Base-by-base conservation (phyloP, 2,113 vertebrate species). In the Isurus oxyrinchus region DNA sequence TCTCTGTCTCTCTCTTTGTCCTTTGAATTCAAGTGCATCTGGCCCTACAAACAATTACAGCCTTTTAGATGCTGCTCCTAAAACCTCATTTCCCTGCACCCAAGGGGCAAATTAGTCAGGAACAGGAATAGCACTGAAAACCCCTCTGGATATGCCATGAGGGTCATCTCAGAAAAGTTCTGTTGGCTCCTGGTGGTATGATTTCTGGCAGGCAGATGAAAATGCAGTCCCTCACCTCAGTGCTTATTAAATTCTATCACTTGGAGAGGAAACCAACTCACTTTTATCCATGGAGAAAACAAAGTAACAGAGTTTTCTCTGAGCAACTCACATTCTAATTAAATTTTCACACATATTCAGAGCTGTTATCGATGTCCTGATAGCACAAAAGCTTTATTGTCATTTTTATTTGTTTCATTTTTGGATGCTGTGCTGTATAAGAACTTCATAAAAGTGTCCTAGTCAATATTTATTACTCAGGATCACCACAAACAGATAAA, bases 201-300 rank as follows among this genome's bases (percentile, higher is more conserved):
- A 76, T 76, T 44, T 81, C 79, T 81, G 35, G n/a, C 79, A 44
- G 16, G 35, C 79, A 81, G 13, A n/a, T 40, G 79, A 81, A 40
- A 44, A 81, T 81, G n/a, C 13, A 44, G n/a, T 49, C 49, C 49
- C 87, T 57, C 35, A 57, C 59, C 87, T 59, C 55, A 53, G 87
- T 16, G 53, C 87, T 35, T 23, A 88, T 55, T 88, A 88, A 88
- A 86, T 86, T 25, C 5, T 87, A 14, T 87, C 40, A 40, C 40
- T 87, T 87, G 84, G 87, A 53, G 86, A 88, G 44, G 49, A 88
- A 88, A 88, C 87, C 55, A 57, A 90, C 2, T 90, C 53, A 90
- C 87, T 35, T 87, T 53, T 27, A 53, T 87, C 84, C 84, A 49
- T 19, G 8, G 84, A 59, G 27, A 90, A 90, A 90, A 31, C 79